Conservation (phyloP, 2,888 invertebrate genomes). For the Resseliella maxima region DNA sequence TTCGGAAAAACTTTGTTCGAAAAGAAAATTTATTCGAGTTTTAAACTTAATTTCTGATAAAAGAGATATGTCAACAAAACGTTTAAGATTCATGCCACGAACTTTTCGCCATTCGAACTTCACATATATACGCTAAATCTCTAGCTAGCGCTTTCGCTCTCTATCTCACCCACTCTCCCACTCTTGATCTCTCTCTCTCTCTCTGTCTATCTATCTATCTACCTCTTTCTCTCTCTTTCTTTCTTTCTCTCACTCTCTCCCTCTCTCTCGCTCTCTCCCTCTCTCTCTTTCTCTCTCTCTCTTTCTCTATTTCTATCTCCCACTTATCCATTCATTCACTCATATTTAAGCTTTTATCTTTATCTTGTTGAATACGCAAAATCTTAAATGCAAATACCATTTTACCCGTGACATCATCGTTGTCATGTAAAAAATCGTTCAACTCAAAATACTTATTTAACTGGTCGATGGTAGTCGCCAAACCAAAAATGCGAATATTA, state of each 20-base stretch:
- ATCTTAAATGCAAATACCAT: background rate
- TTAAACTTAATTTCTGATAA: slow-evolving; percentile 55
- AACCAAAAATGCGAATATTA: background rate
- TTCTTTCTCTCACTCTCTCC: background rate
- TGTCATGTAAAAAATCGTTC: background rate
- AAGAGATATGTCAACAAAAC: slow-evolving; percentile 56
- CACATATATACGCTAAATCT: background rate
- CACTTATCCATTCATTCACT: too few relatives aligned
- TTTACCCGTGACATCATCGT: background rate
- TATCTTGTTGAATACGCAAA: background rate
- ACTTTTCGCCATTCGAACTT: slow-evolving; percentile 13
- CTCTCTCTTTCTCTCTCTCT: too few relatives aligned
- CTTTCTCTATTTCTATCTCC: too few relatives aligned
- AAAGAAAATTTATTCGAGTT: slow-evolving; percentile 42
- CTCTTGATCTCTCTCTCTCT: background rate
- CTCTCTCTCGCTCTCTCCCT: too few relatives aligned
- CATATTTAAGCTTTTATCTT: too few relatives aligned
- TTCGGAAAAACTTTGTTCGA: slow-evolving; percentile 42
- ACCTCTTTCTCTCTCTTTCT: too few relatives aligned
- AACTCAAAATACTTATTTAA: background rate
- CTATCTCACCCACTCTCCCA: background rate
- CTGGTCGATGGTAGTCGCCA: background rate
- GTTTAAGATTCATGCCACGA: slow-evolving; percentile 56
- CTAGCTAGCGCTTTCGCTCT: background rate
- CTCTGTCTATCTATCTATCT: too few relatives aligned